Evolutionary conservation across 2,113 vertebrate genomes (phyloP).

Genomic region (Otocyon megalotis): DNA sequence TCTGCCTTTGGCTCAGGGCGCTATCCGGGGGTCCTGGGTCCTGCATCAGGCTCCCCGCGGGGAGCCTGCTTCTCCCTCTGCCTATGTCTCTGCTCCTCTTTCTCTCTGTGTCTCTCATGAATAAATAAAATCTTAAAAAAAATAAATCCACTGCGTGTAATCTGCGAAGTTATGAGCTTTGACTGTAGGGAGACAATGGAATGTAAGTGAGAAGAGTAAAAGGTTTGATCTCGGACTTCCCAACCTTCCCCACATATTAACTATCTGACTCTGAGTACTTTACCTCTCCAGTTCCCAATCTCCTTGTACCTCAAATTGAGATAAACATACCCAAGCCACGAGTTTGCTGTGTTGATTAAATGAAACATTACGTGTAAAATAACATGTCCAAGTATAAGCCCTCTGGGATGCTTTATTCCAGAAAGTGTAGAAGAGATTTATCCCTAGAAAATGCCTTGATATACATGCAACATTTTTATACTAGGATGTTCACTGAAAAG

Average conservation of each 20-base stretch:
- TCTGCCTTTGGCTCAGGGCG: too few species aligned
- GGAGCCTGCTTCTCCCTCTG: too few species aligned
- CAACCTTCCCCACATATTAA: neutral
- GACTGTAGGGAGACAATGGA: neutral
- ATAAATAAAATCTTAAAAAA: too few species aligned
- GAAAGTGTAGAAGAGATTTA: constrained; percentile 30
- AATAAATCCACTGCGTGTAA: neutral
- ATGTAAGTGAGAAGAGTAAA: neutral
- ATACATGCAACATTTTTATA: constrained; percentile 25
- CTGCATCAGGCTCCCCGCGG: too few species aligned
- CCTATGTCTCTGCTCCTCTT: too few species aligned
- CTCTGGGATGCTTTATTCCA: neutral
- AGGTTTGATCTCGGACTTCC: neutral
- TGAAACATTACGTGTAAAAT: neutral
- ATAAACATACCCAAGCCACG: neutral
- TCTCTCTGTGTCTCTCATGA: too few species aligned
- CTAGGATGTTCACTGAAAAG: neutral
- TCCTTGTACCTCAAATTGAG: neutral
- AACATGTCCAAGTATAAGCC: neutral
- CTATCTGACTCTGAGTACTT: neutral
- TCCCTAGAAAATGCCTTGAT: neutral
- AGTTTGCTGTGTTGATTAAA: neutral
- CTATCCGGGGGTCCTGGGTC: too few species aligned
- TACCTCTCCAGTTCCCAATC: constrained; percentile 16
- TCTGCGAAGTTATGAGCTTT: neutral